Base-by-base conservation (phyloP, 2,113 vertebrate species). In the Atlantisia rogersi region DNA sequence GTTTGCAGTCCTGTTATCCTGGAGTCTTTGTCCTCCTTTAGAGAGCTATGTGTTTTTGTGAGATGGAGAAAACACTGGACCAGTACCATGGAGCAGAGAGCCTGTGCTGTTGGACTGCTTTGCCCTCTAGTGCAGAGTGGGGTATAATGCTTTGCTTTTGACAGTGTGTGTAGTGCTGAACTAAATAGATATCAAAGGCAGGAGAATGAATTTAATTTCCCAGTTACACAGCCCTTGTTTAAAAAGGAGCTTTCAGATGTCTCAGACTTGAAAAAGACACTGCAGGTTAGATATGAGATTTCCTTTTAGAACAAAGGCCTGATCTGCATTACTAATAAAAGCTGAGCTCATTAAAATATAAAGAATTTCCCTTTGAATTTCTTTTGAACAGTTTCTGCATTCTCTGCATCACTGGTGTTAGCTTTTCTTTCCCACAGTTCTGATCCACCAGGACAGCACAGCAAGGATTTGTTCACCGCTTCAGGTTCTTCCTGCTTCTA, bases 301-400 rank as follows among this genome's bases (percentile, higher is more conserved):
- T 86, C 56, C 53, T 86, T 88, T 82, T 67, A 80, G 86, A 94
- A 91, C 85, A 90, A 88, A 95, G 79, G 20, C 78, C 90, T 96
- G 46, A 90, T 92, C 60, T 96, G 87, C 75, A 95, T 96, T 86
- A 82, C 92, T 94, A 94, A 94, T 88, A 92, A 86, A 44, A 70
- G 46, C 42, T 58, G 64, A 39, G 37, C 52, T 58, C 50, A 52
- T 91, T 90, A 83, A 93, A 88, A 67, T 59, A 59, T 67, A 75
- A 91, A 90, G 42, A 67, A n/a, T 92, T 94, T 95, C 31, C 25
- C 44, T 96, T 88, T 95, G 46, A 92, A 82, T 86, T 80, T 88
- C 25, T 62, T 90, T 74, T 86, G 46, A 92, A 46, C 59, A 59
- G 13, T 58, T 10, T 83, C 46, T 94, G 75, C 37, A 59, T 92